These are phyloP conservation scores for Anagrus nilaparvatae DNA, from an alignment of 1,140 invertebrate genomes.

Conservation along the genomic window DNA sequence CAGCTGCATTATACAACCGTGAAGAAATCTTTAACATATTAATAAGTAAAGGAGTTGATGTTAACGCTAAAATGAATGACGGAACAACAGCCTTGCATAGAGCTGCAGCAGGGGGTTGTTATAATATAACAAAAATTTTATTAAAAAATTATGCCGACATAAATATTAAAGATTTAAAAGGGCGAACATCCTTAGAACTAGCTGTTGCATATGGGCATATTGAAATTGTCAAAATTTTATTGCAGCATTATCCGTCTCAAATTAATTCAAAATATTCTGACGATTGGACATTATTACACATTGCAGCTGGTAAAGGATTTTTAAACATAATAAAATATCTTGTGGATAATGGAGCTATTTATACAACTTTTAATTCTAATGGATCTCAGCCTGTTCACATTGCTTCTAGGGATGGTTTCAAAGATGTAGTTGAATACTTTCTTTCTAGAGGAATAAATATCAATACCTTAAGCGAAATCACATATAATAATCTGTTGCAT, in stretches of 20 bases:
- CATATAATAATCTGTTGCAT: background rate
- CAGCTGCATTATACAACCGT: too few species aligned
- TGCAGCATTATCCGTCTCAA: too few species aligned
- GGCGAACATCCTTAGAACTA: background rate
- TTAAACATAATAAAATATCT: constrained; percentile 2
- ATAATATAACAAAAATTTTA: background rate
- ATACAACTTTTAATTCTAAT: background rate
- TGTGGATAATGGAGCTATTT: constrained; percentile 2
- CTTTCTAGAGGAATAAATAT: background rate
- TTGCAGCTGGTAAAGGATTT: background rate
- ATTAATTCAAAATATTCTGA: background rate
- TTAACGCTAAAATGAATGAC: background rate
- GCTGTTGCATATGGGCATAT: background rate
- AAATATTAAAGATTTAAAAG: background rate
- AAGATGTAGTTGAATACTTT: background rate
- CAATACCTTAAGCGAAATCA: too few species aligned
- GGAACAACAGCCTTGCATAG: background rate
- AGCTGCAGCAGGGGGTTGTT: background rate
- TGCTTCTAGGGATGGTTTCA: background rate
- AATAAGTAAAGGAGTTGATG: background rate
- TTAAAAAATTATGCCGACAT: background rate
- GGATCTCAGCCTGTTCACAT: constrained; percentile 3
- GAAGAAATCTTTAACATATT: too few species aligned
- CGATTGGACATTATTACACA: constrained; percentile 3
- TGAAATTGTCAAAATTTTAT: background rate